Percentiles rank a stretch among this genome's conserved stretches.
Evolutionary conservation across 2,797 vertebrate species (phyloP).

Genomic region (Pangasius krempfi): DNA sequence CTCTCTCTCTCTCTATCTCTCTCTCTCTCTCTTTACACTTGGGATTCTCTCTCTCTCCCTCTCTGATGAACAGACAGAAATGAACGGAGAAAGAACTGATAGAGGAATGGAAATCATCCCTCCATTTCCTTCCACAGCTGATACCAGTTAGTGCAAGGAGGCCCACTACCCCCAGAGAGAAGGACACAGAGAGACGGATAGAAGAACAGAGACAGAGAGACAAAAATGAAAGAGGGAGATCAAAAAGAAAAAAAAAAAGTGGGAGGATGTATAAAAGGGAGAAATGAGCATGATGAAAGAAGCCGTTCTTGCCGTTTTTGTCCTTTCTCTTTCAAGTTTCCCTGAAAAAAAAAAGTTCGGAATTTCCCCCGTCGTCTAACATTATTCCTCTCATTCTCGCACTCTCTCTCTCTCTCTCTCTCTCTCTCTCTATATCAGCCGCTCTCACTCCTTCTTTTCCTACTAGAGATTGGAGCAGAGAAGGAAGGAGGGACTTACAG

Average conservation of each 20-base stretch:
- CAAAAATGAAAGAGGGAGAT: constrained; percentile 36
- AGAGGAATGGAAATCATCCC: constrained; percentile 65
- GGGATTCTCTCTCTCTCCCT: constrained; percentile 24
- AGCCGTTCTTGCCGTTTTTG: constrained; percentile 52
- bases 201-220: constrained; percentile 62
- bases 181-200: constrained; percentile 33
- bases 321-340: constrained; percentile 64
- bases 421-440: constrained; percentile 53
- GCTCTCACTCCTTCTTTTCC: constrained; percentile 52
- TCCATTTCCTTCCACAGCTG: constrained; percentile 77
- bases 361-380: constrained; percentile 51
- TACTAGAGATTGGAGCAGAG: constrained; percentile 82
- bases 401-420: constrained; percentile 59
- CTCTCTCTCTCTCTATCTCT: background rate
- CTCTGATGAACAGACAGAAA: background rate
- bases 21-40: constrained; percentile 11
- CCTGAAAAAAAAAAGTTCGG: constrained; percentile 56
- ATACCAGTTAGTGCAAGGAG: constrained; percentile 70
- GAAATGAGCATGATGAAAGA: constrained; percentile 37
- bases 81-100: background rate
- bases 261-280: background rate
- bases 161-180: constrained; percentile 53
- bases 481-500: constrained; percentile 53
- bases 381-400: constrained; percentile 56
- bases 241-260: constrained; percentile 18